These are phyloP conservation scores for Leptoteleia sp. DNA, from an alignment of 1,140 invertebrate genomes.

Conservation along the genomic window DNA sequence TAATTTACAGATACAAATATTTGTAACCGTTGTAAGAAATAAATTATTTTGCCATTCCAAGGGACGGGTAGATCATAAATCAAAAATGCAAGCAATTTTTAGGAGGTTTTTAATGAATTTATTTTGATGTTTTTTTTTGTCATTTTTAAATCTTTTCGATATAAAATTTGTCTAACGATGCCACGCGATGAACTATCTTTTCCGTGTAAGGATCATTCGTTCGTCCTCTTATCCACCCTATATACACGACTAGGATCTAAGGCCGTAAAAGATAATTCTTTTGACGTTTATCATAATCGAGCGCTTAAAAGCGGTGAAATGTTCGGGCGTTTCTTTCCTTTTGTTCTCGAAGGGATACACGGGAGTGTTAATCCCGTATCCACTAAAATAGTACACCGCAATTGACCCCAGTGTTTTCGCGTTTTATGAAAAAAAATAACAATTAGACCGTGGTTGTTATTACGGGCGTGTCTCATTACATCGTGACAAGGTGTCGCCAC, in stretches of 20 bases:
- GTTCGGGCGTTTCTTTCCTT: constrained; percentile 34
- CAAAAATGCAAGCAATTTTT: constrained; percentile 11
- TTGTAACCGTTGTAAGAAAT: no score
- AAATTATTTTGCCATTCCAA: no score
- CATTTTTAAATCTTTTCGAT: constrained; percentile 79
- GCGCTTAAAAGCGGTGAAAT: constrained; percentile 51
- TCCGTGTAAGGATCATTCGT: constrained; percentile 75
- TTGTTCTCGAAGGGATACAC: not conserved
- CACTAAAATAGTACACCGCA: constrained; percentile 8
- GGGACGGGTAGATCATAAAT: no score
- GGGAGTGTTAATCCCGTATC: not conserved
- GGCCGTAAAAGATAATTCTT: constrained; percentile 76
- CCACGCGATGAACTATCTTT: constrained; percentile 78
- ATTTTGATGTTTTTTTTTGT: constrained; percentile 80
- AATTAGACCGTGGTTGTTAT: constrained; percentile 31
- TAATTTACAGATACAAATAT: no score
- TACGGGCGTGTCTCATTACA: constrained; percentile 17
- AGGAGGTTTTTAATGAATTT: constrained; percentile 79
- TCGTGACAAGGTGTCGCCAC: constrained; percentile 40
- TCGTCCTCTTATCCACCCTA: constrained; percentile 73
- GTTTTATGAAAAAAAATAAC: constrained; percentile 34
- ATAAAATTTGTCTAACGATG: constrained; percentile 82
- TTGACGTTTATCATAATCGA: constrained; percentile 67
- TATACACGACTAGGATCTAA: constrained; percentile 80
- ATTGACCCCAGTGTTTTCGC: constrained; percentile 15